Conservation (phyloP, 2,888 invertebrate genomes). For the Odontomyia ornata region DNA sequence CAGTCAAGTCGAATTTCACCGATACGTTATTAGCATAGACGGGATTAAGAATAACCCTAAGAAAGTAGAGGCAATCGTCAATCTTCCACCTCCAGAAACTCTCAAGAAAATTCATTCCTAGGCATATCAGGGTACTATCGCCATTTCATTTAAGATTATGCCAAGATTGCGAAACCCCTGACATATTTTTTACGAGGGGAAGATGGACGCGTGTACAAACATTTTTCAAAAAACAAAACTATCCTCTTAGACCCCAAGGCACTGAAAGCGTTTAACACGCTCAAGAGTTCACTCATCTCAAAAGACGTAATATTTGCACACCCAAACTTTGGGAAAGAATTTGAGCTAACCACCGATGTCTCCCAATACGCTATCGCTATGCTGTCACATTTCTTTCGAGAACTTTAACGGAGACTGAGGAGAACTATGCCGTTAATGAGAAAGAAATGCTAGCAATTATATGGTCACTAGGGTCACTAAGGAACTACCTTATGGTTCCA, state of each 20-base stretch:
- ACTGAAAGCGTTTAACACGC: too few species aligned
- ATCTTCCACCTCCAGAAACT: slow-evolving; percentile 9
- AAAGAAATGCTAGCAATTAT: background rate
- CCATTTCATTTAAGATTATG: background rate
- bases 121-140: slow-evolving; percentile 9
- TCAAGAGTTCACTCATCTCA: too few species aligned
- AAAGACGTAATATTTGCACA: too few species aligned
- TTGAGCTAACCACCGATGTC: too few species aligned
- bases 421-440: background rate
- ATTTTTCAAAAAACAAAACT: slow-evolving; percentile 42
- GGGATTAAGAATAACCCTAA: slow-evolving; percentile 5
- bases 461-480: background rate
- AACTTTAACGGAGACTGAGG: background rate
- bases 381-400: background rate
- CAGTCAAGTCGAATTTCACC: background rate
- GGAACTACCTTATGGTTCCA: slow-evolving; percentile 4
- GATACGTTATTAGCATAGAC: slow-evolving; percentile 15
- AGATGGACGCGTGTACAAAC: slow-evolving; percentile 44
- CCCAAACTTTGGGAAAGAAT: too few species aligned
- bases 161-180: background rate
- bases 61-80: slow-evolving; percentile 9
- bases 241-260: too few species aligned
- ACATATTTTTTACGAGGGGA: too few species aligned
- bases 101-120: slow-evolving; percentile 29
- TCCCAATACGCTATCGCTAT: slow-evolving; percentile 24